Evolutionary conservation across 2,888 invertebrate species (phyloP).

Genomic region (Calameuta pallipes): DNA sequence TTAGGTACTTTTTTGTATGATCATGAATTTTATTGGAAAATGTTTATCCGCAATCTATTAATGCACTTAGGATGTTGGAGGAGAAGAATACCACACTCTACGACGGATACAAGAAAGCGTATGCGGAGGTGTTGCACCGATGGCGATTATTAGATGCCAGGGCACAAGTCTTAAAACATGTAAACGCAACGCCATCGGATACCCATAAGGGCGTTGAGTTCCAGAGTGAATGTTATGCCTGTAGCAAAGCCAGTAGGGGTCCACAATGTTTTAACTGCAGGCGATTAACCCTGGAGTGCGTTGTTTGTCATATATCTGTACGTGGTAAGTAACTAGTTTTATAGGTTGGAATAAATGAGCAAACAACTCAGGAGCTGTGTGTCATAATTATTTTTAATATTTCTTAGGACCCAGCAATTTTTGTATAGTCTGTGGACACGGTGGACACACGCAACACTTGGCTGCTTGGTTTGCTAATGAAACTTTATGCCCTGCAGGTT

Average conservation of each 20-base stretch:
- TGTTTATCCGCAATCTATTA: conserved; percentile 36
- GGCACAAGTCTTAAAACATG: conserved; percentile 77
- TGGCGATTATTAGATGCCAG: conserved; percentile 86
- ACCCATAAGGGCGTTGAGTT: conserved; percentile 78
- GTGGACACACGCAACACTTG: conserved; percentile 89
- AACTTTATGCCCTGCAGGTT: conserved; percentile 88
- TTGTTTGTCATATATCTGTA: conserved; percentile 87
- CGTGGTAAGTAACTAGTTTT: conserved; percentile 69
- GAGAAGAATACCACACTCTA: conserved; percentile 72
- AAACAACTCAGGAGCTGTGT: too few species aligned
- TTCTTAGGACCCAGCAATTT: conserved; percentile 77
- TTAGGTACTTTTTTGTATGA: conserved; percentile 40
- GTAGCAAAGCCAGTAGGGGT: conserved; percentile 75
- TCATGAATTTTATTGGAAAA: not conserved
- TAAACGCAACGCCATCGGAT: conserved; percentile 66
- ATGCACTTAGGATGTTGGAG: conserved; percentile 60
- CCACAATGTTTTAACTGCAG: conserved; percentile 81
- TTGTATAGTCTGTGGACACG: conserved; percentile 92
- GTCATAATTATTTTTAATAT: conserved; percentile 8
- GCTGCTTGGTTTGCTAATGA: conserved; percentile 84
- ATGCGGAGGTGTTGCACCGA: conserved; percentile 88
- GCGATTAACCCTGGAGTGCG: conserved; percentile 81
- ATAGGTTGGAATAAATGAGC: too few species aligned
- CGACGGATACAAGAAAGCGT: conserved; percentile 86
- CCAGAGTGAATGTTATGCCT: conserved; percentile 78